Evolutionary conservation across 2,888 invertebrate genomes (phyloP), one percentile per base, ranked within the genome.

Genomic region (Ceriagrion tenellum): DNA sequence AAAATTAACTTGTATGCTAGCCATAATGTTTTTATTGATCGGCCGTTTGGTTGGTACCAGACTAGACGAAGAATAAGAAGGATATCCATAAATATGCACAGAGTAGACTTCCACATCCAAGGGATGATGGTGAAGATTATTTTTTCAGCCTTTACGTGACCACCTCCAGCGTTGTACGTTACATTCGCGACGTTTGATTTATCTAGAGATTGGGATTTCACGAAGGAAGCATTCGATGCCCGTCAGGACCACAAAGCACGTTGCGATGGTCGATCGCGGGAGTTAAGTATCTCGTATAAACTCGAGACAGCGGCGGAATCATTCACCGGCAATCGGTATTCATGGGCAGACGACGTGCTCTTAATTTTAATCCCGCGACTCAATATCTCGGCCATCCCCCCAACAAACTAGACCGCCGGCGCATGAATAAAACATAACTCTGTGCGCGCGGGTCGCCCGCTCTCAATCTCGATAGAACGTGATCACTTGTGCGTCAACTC

Each of bases 391-490:
- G n/a, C 4, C 2, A 69, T 59, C 59, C 69, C 10, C 74, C 35
- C 30, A 35, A 81, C 81, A 81, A 81, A 81, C 30, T 81, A 35
- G 81, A 81, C 18, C 81, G 81, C 59, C 69, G 81, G 35, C 30
- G 81, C 16, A 81, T 81, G 81, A 81, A 81, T 81, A 81, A 81
- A 81, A 81, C 81, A 81, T 81, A 81, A 81, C 30, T 18, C 81
- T 3, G 2, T 10, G 23, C 56, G 56, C 56, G 59, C 59, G 59
- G 59, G 47, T n/a, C 26, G 69, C 10, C n/a, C 26, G 69, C 69
- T 69, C n/a, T n/a, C 26, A 69, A 69, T 81, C 81, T 81, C 30
- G 12, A 81, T 81, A 35, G 35, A 81, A 81, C 30, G 81, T 81
- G 81, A 81, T n/a, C 81, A 35, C 81, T 16, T 35, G 69, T n/a